Conservation (phyloP, 2,113 vertebrate species). For the Beaufortia kweichowensis region DNA sequence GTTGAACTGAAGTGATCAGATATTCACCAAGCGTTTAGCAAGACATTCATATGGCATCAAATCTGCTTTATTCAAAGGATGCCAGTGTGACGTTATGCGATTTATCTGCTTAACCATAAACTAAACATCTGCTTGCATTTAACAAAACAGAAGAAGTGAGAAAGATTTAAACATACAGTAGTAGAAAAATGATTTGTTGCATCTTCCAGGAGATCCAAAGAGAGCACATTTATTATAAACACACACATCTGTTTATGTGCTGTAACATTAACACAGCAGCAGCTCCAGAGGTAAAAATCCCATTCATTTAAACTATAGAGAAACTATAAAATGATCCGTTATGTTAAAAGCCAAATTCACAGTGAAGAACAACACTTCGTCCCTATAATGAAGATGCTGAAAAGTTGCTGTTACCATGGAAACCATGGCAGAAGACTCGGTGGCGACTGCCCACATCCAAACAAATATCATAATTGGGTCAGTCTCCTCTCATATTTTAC, state of each 20-base stretch:
- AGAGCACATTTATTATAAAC: neutral
- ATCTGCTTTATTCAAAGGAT: no score
- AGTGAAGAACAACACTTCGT: neutral
- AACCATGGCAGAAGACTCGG: neutral
- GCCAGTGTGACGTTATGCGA: no score
- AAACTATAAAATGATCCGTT: neutral
- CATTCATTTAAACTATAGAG: neutral
- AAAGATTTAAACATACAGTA: neutral
- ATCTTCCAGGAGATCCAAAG: neutral
- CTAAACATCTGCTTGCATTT: neutral
- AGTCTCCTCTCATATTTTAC: no score
- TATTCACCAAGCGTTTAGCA: no score
- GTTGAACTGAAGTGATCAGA: no score
- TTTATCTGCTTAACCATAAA: neutral
- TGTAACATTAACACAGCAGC: neutral
- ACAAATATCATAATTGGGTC: no score
- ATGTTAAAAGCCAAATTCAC: neutral
- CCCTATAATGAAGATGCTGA: neutral
- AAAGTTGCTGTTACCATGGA: neutral
- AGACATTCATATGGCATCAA: no score
- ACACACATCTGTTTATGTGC: neutral
- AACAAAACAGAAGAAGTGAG: neutral
- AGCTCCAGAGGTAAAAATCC: neutral
- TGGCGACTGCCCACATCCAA: no score
- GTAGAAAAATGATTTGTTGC: neutral